phyloP scores from a whole-genome alignment of 2,797 vertebrate species.

The Leuciscus waleckii region DNA sequence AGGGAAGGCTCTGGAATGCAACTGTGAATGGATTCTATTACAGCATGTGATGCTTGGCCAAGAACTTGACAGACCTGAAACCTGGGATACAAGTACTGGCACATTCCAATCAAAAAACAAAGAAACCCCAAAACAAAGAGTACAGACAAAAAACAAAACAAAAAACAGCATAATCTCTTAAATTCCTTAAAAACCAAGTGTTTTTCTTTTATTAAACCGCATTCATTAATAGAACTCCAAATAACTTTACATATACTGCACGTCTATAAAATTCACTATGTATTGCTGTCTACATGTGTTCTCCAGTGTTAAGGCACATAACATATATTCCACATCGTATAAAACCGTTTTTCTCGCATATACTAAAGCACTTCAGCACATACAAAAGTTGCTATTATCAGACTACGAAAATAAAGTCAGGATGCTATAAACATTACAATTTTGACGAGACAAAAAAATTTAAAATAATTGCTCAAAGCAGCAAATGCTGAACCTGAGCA shows the following conservation, averaged over 20 bases:
- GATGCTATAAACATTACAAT: background rate
- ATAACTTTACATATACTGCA: constrained; percentile 59
- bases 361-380: constrained; percentile 53
- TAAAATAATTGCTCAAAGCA: constrained; percentile 11
- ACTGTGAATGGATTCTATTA: constrained; percentile 54
- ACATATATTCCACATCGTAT: constrained; percentile 29
- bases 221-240: constrained; percentile 46
- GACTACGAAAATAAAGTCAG: background rate
- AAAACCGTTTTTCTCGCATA: constrained; percentile 31
- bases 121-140: constrained; percentile 1
- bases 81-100: constrained; percentile 55
- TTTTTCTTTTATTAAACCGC: constrained; percentile 43
- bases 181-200: constrained; percentile 51
- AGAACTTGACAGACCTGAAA: constrained; percentile 58
- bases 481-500: constrained; percentile 25
- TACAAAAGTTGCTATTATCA: constrained; percentile 22
- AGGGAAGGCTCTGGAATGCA: constrained; percentile 58
- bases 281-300: constrained; percentile 62
- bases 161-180: constrained; percentile 36
- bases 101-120: constrained; percentile 47
- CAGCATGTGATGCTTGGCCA: constrained; percentile 53
- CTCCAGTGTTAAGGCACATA: constrained; percentile 83
- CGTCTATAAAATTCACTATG: constrained; percentile 52
- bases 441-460: background rate
- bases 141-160: constrained; percentile 43